Evolutionary conservation across 2,888 invertebrate species (phyloP), one percentile per base, ranked within the genome.

Genomic region (Mactromeris polynyma): DNA sequence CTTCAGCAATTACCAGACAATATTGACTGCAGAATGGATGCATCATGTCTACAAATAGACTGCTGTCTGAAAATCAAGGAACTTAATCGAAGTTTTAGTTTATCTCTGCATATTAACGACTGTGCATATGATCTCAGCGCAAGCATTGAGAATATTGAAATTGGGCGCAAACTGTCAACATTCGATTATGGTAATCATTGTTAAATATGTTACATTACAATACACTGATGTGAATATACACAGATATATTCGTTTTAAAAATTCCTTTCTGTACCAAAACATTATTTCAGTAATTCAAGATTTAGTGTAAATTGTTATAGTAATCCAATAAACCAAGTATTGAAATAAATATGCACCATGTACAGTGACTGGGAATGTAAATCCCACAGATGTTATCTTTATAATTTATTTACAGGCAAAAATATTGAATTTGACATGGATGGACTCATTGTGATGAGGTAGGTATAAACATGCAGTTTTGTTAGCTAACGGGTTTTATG

Each of bases 71-170:
- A 69, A 21, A 84, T 90, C 1, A 38, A 64, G 0, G 82, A 69
- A 36, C 83, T 93, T 1, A 86, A 88, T 14, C 36, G 87, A 9
- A 85, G 83, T 6, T 82, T 93, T 33, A 77, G 79, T 17, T 81
- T 88, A 9, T 84, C 87, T 21, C 77, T 93, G 2, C 21, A 83
- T 19, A 81, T 93, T 40, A 90, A 92, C 81, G 89, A 91, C 36
- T 93, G 93, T 85, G 83, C 79, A 2, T 88, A 90, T 78, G 73
- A 87, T 36, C 40, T 93, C 11, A 88, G 87, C 26, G 83, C 91
- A n/a, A 87, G 90, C 21, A 91, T 93, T 38, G 93, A 92, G 77
- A 89, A 89, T 11, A 88, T 91, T 81, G 51, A 78, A 9, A 89
- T 92, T 54, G 88, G 86, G 2, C 83, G 85, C 46, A 89, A 92